phyloP scores from a whole-genome alignment of 2,888 invertebrate species.

The Deilephila porcellus region DNA sequence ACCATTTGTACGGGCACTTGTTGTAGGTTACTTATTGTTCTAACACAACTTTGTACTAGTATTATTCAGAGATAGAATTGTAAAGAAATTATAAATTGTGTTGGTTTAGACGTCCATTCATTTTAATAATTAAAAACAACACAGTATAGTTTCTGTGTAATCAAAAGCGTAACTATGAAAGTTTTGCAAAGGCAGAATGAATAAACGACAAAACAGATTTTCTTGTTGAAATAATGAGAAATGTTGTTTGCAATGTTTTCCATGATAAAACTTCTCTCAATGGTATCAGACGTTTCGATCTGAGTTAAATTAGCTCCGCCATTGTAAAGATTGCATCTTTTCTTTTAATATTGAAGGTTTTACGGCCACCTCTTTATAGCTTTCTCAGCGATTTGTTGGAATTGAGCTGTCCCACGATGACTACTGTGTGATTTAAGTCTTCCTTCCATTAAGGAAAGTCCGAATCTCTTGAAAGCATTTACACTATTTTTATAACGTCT shows the following conservation, averaged over 20 bases:
- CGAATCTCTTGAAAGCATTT: neutral
- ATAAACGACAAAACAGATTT: neutral
- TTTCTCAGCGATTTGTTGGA: neutral
- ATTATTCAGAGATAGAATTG: neutral
- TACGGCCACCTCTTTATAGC: conserved; percentile 19
- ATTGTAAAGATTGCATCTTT: conserved; percentile 24
- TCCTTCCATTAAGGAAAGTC: neutral
- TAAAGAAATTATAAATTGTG: conserved; percentile 2
- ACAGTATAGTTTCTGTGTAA: neutral
- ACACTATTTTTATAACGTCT: too few species aligned
- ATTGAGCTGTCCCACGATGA: conserved; percentile 24
- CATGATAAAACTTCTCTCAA: conserved; percentile 7
- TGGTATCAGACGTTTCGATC: conserved; percentile 18
- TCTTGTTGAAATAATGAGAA: neutral
- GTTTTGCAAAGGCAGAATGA: neutral
- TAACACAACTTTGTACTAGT: neutral
- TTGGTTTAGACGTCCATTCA: neutral
- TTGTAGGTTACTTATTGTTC: conserved; percentile 9
- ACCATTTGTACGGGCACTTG: conserved; percentile 28
- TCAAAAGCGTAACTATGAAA: neutral
- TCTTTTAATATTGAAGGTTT: conserved; percentile 13
- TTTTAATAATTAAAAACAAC: conserved; percentile 1
- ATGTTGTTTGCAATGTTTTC: conserved; percentile 2
- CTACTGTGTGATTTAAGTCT: conserved; percentile 8
- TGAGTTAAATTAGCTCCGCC: conserved; percentile 5